Percentiles rank a stretch among this genome's conserved stretches.
Conservation (phyloP, 2,888 invertebrate species). For the Pocota personata region DNA sequence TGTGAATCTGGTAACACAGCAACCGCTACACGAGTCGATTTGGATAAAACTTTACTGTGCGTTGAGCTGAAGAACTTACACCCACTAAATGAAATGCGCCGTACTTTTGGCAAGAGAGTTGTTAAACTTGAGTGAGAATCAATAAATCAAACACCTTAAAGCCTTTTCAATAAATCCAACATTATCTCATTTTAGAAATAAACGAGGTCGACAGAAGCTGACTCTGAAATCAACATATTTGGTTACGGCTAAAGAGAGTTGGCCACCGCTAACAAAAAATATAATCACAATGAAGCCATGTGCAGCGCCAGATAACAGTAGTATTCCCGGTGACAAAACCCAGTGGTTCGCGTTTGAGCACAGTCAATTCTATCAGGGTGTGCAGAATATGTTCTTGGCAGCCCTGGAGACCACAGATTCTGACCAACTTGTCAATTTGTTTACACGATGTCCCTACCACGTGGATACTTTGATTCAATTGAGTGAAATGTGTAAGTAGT, state of each 20-base stretch:
- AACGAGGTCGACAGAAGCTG: slow-evolving; percentile 84
- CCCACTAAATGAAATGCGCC: slow-evolving; percentile 91
- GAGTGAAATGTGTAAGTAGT: slow-evolving; percentile 88
- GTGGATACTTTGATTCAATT: slow-evolving; percentile 91
- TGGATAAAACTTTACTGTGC: slow-evolving; percentile 86
- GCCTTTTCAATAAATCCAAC: no score
- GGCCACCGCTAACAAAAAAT: slow-evolving; percentile 88
- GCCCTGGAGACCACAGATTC: slow-evolving; percentile 92
- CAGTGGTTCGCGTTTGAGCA: slow-evolving; percentile 90
- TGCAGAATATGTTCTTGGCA: slow-evolving; percentile 89
- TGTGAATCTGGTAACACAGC: slow-evolving; percentile 76
- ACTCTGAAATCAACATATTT: slow-evolving; percentile 87
- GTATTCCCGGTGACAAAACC: slow-evolving; percentile 79
- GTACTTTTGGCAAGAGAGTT: slow-evolving; percentile 91
- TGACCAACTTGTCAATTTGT: slow-evolving; percentile 89
- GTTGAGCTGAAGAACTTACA: slow-evolving; percentile 89
- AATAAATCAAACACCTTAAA: background rate
- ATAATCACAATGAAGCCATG: slow-evolving; percentile 89
- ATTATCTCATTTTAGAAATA: slow-evolving; percentile 84
- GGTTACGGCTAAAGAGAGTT: slow-evolving; percentile 88
- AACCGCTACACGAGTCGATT: slow-evolving; percentile 83
- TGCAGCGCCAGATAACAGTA: slow-evolving; percentile 78
- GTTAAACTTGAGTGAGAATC: slow-evolving; percentile 86
- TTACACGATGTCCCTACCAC: slow-evolving; percentile 90
- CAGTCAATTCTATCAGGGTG: slow-evolving; percentile 88